Conservation (phyloP, 2,113 vertebrate genomes). For the Chaetops frenatus region DNA sequence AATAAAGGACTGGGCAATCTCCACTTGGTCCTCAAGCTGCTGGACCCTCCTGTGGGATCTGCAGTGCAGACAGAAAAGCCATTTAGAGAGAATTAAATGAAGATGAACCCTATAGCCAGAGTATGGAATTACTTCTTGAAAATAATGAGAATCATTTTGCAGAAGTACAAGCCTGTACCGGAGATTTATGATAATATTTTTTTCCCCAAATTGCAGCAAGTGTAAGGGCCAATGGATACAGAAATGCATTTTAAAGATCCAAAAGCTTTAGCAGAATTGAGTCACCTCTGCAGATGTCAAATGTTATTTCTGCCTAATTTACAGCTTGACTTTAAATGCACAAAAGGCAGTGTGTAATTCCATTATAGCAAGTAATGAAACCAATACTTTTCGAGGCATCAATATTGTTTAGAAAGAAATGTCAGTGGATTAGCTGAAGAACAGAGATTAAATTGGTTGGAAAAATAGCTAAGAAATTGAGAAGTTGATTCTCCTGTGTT, state of each 20-base stretch:
- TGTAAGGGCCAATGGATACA: background rate
- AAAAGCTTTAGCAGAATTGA: background rate
- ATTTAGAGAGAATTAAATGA: background rate
- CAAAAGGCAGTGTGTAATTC: background rate
- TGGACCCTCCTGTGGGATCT: background rate
- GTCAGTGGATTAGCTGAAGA: background rate
- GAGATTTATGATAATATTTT: conserved; percentile 2
- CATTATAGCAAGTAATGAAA: conserved; percentile 36
- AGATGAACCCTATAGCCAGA: background rate
- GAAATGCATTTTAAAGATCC: background rate
- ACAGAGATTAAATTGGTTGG: background rate
- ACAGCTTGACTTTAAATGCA: background rate
- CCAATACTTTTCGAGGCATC: background rate
- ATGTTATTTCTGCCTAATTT: conserved; percentile 7
- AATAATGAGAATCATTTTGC: background rate
- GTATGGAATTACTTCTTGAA: background rate
- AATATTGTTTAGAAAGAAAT: conserved; percentile 2
- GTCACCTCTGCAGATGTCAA: background rate
- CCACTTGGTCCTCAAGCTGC: background rate
- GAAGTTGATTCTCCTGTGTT: background rate
- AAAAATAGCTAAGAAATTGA: background rate
- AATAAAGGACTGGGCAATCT: background rate
- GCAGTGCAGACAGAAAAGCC: background rate
- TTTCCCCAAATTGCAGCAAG: background rate
- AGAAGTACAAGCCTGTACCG: background rate